phyloP scores from a whole-genome alignment of 2,113 vertebrate genomes.

The Melospiza georgiana region DNA sequence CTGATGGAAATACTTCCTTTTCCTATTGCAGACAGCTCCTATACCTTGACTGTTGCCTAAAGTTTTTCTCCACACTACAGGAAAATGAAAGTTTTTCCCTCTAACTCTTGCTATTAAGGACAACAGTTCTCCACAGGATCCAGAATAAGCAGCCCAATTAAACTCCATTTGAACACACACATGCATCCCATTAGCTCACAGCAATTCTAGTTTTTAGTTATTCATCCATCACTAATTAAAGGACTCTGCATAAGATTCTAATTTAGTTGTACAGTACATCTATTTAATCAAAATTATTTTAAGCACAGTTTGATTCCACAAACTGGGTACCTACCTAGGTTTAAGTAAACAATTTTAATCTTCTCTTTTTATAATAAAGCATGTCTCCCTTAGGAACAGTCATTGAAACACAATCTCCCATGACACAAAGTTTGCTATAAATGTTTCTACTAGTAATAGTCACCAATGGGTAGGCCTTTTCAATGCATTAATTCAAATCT shows the following conservation, averaged over 20 bases:
- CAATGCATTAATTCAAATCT: neutral
- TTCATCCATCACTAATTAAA: conserved; percentile 19
- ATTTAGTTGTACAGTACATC: neutral
- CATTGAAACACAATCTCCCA: neutral
- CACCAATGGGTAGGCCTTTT: neutral
- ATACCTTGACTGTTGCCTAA: neutral
- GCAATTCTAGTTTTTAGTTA: neutral
- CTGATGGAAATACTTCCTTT: neutral
- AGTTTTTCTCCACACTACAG: neutral
- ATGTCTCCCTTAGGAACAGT: neutral
- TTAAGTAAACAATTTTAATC: neutral
- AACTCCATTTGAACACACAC: neutral
- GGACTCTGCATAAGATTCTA: neutral
- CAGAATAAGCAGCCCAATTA: neutral
- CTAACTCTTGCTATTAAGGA: neutral
- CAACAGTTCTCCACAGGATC: neutral
- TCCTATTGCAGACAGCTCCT: neutral
- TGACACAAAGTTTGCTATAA: neutral
- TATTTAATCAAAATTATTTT: conserved; percentile 6
- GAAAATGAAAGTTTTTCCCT: neutral
- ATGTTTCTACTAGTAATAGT: neutral
- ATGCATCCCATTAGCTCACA: neutral
- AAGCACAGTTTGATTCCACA: neutral
- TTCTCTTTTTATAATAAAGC: neutral
- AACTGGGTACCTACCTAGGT: neutral